Evolutionary conservation across 1,140 invertebrate species (phyloP).

Genomic region (Samia ricini): DNA sequence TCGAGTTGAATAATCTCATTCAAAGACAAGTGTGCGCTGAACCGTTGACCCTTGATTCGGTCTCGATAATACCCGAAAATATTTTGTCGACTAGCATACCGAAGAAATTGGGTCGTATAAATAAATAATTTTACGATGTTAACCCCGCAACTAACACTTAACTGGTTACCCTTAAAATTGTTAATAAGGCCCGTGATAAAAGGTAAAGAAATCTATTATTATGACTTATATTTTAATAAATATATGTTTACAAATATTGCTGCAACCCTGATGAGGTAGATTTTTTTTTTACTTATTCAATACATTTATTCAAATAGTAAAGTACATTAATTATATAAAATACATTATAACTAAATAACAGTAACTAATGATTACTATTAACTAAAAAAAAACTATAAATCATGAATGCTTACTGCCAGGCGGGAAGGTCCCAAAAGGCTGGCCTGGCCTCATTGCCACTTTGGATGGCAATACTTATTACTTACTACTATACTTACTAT

Average conservation of each 20-base stretch:
- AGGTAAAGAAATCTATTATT: slow-evolving; percentile 24
- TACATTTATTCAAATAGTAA: no score
- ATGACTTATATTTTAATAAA: background rate
- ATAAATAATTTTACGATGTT: slow-evolving; percentile 65
- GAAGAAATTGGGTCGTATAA: slow-evolving; percentile 66
- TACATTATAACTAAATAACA: no score
- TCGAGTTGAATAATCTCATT: slow-evolving; percentile 31
- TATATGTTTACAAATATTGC: background rate
- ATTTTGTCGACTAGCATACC: slow-evolving; percentile 58
- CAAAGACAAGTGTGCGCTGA: slow-evolving; percentile 45
- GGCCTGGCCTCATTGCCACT: no score
- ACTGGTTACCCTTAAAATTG: slow-evolving; percentile 40
- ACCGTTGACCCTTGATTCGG: slow-evolving; percentile 63
- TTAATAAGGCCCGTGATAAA: slow-evolving; percentile 31
- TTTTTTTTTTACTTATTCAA: no score
- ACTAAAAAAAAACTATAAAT: no score
- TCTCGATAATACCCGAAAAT: slow-evolving; percentile 66
- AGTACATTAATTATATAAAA: no score
- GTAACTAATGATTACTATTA: no score
- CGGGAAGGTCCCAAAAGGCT: no score
- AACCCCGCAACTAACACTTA: slow-evolving; percentile 43
- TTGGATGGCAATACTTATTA: no score
- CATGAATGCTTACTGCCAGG: no score
- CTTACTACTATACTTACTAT: no score
- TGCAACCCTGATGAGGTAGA: background rate